Evolutionary conservation across 23 tunicate species (phyloP).

Genomic region (Oikopleura vanhoeffeni): DNA sequence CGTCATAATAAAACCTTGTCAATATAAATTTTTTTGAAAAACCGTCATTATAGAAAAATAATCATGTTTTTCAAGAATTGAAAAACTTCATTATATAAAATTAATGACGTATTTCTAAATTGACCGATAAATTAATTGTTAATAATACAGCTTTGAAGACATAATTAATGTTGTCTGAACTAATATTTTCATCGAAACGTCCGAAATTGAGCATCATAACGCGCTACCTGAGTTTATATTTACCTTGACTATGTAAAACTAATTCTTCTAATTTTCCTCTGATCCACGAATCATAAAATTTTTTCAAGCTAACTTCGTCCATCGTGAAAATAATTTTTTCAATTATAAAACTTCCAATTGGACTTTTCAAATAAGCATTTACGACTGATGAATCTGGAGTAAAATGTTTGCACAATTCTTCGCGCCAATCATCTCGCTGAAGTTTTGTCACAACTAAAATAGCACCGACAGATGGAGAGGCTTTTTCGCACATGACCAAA

Average conservation of each 20-base stretch:
- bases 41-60: no score
- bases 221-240: no score
- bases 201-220: no score
- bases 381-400: neutral
- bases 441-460: neutral
- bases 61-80: no score
- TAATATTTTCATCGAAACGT: no score
- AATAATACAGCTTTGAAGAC: no score
- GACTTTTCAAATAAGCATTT: neutral
- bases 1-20: no score
- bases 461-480: neutral
- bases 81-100: no score
- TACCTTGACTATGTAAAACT: neutral
- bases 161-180: no score
- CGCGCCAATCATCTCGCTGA: neutral
- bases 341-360: neutral
- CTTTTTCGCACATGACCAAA: constrained; percentile 6
- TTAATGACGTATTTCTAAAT: no score
- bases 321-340: neutral
- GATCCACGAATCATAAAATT: neutral
- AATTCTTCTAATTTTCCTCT: neutral
- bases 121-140: no score
- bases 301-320: neutral
- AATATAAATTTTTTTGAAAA: no score
- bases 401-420: neutral